Percentiles rank a stretch among this genome's conserved stretches.
Conservation (phyloP, 2,113 vertebrate genomes). For the Lasiurus borealis region DNA sequence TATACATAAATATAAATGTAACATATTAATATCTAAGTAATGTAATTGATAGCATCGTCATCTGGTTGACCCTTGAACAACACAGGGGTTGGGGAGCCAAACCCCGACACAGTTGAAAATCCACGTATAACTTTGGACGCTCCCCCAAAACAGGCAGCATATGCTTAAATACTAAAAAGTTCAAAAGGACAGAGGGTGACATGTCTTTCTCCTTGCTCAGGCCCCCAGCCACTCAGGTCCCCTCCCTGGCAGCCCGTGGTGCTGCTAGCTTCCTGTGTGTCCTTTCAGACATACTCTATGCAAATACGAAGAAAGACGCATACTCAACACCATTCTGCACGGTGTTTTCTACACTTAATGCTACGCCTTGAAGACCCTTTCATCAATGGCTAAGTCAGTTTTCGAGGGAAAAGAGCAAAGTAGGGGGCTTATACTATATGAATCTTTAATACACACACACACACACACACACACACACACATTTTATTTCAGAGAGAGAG, state of each 20-base stretch:
- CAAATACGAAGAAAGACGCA: neutral
- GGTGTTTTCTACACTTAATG: neutral
- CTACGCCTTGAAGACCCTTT: neutral
- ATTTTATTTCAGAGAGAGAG: too few relatives aligned
- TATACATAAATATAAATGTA: too few relatives aligned
- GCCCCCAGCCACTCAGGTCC: neutral
- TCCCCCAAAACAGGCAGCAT: neutral
- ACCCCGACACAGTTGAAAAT: neutral
- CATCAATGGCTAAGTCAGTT: neutral
- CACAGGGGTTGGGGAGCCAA: neutral
- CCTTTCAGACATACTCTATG: neutral
- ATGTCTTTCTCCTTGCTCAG: neutral
- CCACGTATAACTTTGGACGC: too few relatives aligned
- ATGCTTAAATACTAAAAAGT: neutral
- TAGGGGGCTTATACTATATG: neutral
- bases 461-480: too few relatives aligned
- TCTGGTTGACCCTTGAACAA: neutral
- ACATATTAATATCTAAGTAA: neutral
- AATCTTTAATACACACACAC: neutral
- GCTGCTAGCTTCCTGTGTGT: accelerated
- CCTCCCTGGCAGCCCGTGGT: neutral
- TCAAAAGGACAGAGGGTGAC: neutral
- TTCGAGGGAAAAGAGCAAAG: neutral
- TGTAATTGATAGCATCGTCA: neutral
- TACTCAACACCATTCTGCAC: accelerated